phyloP scores from a whole-genome alignment of 2,797 vertebrate genomes.

The Basileuterus tristriatus region DNA sequence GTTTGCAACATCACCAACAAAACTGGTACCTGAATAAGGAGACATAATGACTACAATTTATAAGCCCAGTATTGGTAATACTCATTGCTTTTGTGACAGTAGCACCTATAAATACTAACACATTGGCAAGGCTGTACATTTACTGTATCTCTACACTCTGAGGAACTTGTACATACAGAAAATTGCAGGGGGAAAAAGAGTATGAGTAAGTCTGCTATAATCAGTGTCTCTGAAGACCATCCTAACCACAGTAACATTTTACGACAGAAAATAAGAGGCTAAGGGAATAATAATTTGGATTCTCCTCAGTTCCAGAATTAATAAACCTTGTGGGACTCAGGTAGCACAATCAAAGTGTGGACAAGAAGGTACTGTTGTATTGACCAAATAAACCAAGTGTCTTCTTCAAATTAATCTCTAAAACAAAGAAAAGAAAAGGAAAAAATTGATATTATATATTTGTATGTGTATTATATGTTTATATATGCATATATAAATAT shows the following conservation, averaged over 20 bases:
- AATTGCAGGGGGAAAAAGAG: not conserved
- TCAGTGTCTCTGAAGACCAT: not conserved
- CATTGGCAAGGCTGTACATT: not conserved
- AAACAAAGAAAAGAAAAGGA: not conserved
- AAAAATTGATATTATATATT: fast-evolving
- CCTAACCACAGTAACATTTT: not conserved
- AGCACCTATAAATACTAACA: not conserved
- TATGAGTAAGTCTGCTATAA: not conserved
- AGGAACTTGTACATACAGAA: not conserved
- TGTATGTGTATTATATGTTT: not conserved
- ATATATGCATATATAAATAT: not conserved
- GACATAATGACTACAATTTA: not conserved
- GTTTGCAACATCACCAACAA: not conserved
- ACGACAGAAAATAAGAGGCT: not conserved
- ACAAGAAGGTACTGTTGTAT: not conserved
- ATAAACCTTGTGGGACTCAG: not conserved
- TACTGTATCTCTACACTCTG: not conserved
- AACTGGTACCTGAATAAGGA: not conserved
- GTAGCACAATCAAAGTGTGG: not conserved
- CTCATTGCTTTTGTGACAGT: not conserved
- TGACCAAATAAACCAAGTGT: not conserved
- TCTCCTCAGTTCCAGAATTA: not conserved
- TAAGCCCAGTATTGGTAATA: not conserved
- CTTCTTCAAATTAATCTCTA: not conserved
- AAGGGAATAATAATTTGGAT: not conserved